These are phyloP conservation scores for Cebidichthys violaceus DNA, from an alignment of 2,113 vertebrate genomes.

Conservation along the genomic window DNA sequence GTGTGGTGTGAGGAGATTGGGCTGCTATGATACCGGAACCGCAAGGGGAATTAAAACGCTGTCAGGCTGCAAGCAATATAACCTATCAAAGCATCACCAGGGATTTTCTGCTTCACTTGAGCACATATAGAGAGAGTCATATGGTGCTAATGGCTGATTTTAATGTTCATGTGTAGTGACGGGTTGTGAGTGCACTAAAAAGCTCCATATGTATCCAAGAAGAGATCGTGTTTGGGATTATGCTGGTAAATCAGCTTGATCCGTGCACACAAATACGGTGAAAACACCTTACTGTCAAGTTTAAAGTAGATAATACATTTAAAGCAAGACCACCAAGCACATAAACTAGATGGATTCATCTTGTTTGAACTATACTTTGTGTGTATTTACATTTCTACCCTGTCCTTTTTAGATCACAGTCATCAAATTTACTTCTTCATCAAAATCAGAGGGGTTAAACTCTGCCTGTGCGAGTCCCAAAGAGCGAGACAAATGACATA, in stretches of 20 bases:
- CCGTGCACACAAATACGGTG: not conserved
- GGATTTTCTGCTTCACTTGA: constrained; percentile 68
- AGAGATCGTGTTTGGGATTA: constrained; percentile 30
- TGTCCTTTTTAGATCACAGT: not conserved
- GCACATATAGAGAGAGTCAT: constrained; percentile 52
- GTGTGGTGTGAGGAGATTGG: constrained; percentile 64
- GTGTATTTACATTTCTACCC: not conserved
- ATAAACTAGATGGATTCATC: not conserved
- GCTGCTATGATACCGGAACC: constrained; percentile 69
- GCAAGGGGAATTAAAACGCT: constrained; percentile 76
- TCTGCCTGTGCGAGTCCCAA: not conserved
- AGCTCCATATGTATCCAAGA: constrained; percentile 26
- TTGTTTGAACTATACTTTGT: not conserved
- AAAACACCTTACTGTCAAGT: not conserved
- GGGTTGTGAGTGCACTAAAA: constrained; percentile 32
- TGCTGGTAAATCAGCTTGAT: not conserved
- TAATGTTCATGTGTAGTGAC: constrained; percentile 50
- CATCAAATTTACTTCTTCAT: not conserved
- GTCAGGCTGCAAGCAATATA: constrained; percentile 70
- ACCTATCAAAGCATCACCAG: constrained; percentile 62
- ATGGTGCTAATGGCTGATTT: constrained; percentile 49
- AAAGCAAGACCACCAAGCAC: not conserved
- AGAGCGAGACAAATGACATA: not conserved
- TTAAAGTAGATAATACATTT: not conserved
- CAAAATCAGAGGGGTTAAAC: not conserved